These are phyloP conservation scores for Teleogryllus occipitalis DNA, from an alignment of 1,140 invertebrate genomes.

Conservation along the genomic window DNA sequence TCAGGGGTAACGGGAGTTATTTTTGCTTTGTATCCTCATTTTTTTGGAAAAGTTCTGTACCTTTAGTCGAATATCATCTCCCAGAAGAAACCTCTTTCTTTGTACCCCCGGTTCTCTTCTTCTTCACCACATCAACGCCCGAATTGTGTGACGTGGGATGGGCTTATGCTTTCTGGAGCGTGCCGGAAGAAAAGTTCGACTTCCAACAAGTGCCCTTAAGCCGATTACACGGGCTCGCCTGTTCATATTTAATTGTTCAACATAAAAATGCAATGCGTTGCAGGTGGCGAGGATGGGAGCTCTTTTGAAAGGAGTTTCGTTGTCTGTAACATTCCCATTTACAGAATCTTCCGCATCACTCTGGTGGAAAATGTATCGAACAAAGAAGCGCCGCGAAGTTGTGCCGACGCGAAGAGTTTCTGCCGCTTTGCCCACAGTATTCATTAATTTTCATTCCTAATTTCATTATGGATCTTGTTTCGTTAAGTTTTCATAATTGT, in stretches of 20 bases:
- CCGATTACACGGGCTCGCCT: background rate
- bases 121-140: too few relatives aligned
- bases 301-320: background rate
- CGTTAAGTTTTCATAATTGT: background rate
- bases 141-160: background rate
- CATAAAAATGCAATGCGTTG: background rate
- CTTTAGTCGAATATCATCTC: background rate
- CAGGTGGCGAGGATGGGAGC: too few relatives aligned
- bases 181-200: background rate
- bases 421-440: background rate
- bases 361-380: too few relatives aligned
- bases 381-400: background rate
- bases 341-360: background rate
- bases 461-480: constrained; percentile 1
- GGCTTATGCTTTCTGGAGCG: background rate
- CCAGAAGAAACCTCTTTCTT: too few relatives aligned
- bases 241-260: background rate
- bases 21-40: background rate
- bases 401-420: background rate
- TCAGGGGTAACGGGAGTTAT: too few relatives aligned
- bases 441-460: constrained; percentile 2
- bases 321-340: background rate
- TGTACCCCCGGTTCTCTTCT: too few relatives aligned
- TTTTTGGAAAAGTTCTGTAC: background rate
- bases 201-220: background rate